Evolutionary conservation across 2,113 vertebrate genomes (phyloP).

Genomic region (Chauna torquata): DNA sequence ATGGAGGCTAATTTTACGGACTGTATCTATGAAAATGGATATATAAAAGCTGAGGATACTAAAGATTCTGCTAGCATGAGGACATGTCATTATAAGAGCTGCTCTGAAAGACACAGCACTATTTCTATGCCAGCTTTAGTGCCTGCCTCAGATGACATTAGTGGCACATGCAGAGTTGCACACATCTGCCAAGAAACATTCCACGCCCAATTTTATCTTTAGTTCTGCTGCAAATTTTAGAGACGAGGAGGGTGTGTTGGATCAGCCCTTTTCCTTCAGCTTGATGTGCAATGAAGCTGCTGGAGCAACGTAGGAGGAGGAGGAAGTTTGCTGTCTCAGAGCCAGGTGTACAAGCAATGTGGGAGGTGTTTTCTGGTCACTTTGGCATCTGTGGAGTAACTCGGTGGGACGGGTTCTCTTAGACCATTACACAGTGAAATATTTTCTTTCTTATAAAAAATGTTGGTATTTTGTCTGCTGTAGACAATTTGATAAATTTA

Average conservation of each 20-base stretch:
- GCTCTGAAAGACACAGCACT: not conserved
- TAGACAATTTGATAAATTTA: not conserved
- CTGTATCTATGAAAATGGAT: not conserved
- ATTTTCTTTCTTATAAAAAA: not conserved
- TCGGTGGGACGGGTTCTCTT: not conserved
- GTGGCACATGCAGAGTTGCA: not conserved
- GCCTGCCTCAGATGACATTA: slow-evolving; percentile 21
- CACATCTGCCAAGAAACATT: not conserved
- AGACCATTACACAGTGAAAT: not conserved
- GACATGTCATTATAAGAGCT: slow-evolving; percentile 4
- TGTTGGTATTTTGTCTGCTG: not conserved
- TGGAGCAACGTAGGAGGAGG: not conserved
- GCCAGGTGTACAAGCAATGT: slow-evolving; percentile 2
- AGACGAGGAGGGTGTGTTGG: not conserved
- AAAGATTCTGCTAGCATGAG: not conserved
- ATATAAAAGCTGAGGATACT: not conserved
- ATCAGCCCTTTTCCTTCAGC: not conserved
- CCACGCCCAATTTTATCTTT: slow-evolving; percentile 20
- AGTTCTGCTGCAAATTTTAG: slow-evolving; percentile 29
- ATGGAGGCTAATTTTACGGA: not conserved
- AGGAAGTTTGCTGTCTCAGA: slow-evolving; percentile 22
- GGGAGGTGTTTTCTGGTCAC: not conserved
- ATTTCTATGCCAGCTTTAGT: slow-evolving; percentile 14
- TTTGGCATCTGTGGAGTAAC: not conserved
- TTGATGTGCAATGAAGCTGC: not conserved